Evolutionary conservation across 2,113 vertebrate species (phyloP).

Genomic region (Aleadryas rufinucha): DNA sequence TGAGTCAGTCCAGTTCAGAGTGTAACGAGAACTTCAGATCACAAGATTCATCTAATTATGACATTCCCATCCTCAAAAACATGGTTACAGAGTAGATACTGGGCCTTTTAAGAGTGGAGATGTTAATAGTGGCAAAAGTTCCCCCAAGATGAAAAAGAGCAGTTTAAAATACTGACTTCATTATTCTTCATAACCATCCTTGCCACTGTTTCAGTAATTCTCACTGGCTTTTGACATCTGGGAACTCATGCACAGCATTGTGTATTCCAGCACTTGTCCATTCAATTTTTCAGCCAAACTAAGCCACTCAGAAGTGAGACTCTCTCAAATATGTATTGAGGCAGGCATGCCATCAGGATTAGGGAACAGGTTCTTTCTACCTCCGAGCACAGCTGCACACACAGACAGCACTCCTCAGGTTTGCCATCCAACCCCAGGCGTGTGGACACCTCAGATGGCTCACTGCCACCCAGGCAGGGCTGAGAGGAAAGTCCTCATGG

Average conservation of each 20-base stretch:
- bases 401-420: background rate
- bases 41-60: background rate
- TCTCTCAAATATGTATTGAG: background rate
- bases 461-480: background rate
- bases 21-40: background rate
- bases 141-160: background rate
- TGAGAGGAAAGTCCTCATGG: background rate
- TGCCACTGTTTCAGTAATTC: background rate
- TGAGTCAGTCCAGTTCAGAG: background rate
- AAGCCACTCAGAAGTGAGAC: background rate
- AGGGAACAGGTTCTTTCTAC: background rate
- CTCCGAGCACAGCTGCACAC: background rate
- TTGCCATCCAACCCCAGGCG: accelerated
- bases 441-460: background rate
- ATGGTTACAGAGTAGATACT: background rate
- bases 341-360: background rate
- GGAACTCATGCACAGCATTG: background rate
- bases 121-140: background rate
- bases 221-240: background rate
- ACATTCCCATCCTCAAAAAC: background rate
- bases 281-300: background rate
- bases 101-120: background rate
- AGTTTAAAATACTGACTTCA: background rate
- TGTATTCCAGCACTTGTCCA: background rate
- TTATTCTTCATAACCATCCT: background rate